Evolutionary conservation across 2,797 vertebrate genomes (phyloP).

Genomic region (Darevskia nairensis): DNA sequence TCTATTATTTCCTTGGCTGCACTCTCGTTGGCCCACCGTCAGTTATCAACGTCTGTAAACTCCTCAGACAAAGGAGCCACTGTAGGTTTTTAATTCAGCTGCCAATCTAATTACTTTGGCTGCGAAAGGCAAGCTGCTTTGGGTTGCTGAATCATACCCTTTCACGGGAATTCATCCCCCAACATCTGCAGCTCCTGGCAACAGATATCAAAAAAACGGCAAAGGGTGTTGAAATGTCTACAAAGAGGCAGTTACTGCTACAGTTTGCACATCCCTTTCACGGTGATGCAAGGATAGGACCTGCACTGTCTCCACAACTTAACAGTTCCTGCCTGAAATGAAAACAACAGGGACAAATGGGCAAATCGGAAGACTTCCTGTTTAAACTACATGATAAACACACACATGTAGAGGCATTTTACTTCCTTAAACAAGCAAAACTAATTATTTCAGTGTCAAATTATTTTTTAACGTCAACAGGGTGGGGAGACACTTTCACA

Average conservation of each 20-base stretch:
- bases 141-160: conserved; percentile 79
- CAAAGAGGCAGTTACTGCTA: conserved; percentile 70
- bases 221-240: conserved; percentile 64
- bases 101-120: conserved; percentile 84
- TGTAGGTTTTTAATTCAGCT: conserved; percentile 76
- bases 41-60: conserved; percentile 69
- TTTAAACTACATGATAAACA: conserved; percentile 14
- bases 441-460: conserved; percentile 11
- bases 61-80: conserved; percentile 77
- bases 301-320: conserved; percentile 25
- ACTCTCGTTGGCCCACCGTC: conserved; percentile 71
- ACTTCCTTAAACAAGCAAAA: conserved; percentile 19
- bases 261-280: conserved; percentile 64
- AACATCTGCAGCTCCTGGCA: conserved; percentile 78
- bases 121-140: conserved; percentile 68
- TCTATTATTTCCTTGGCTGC: conserved; percentile 68
- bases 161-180: conserved; percentile 78
- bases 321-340: conserved; percentile 43
- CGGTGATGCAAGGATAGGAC: conserved; percentile 48
- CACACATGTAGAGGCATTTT: not conserved
- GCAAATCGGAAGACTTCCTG: conserved; percentile 26
- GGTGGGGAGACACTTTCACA: not conserved
- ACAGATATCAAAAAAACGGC: conserved; percentile 69
- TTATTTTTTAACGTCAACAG: not conserved
- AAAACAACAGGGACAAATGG: conserved; percentile 46